A percentile compares a stretch with the other conserved stretches of the same genome.
These are phyloP conservation scores for Cepaea nemoralis DNA, from an alignment of 1,140 invertebrate species.

Conservation along the genomic window DNA sequence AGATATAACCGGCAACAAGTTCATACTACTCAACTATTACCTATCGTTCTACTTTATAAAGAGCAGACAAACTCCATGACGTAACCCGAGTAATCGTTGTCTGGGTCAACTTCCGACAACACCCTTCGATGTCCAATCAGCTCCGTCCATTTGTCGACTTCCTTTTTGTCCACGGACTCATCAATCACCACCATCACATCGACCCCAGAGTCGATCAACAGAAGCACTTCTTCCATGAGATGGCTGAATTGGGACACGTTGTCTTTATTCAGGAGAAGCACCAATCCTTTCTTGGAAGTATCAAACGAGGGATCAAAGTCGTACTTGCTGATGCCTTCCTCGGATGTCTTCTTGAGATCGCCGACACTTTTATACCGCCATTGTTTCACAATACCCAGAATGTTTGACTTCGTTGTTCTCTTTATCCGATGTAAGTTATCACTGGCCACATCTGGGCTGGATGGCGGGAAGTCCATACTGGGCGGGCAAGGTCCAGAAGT, in stretches of 20 bases:
- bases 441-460: neutral
- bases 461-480: slow-evolving; percentile 17
- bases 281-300: slow-evolving; percentile 9
- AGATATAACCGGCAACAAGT: neutral
- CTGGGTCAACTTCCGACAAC: neutral
- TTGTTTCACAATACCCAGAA: slow-evolving; percentile 12
- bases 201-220: neutral
- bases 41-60: no score
- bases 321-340: neutral
- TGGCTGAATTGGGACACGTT: slow-evolving; percentile 3
- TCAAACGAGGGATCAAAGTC: neutral
- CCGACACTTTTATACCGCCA: neutral
- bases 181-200: slow-evolving; percentile 18
- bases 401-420: neutral
- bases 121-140: slow-evolving; percentile 10
- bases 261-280: slow-evolving; percentile 19
- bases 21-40: no score
- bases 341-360: neutral
- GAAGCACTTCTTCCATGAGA: slow-evolving; percentile 1
- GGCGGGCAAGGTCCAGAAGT: slow-evolving; percentile 21
- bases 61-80: slow-evolving; percentile 30
- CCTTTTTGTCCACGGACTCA: neutral
- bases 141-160: slow-evolving; percentile 11
- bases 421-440: neutral
- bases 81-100: slow-evolving; percentile 17